phyloP scores from a whole-genome alignment of 2,888 invertebrate species.

The Ormia ochracea region DNA sequence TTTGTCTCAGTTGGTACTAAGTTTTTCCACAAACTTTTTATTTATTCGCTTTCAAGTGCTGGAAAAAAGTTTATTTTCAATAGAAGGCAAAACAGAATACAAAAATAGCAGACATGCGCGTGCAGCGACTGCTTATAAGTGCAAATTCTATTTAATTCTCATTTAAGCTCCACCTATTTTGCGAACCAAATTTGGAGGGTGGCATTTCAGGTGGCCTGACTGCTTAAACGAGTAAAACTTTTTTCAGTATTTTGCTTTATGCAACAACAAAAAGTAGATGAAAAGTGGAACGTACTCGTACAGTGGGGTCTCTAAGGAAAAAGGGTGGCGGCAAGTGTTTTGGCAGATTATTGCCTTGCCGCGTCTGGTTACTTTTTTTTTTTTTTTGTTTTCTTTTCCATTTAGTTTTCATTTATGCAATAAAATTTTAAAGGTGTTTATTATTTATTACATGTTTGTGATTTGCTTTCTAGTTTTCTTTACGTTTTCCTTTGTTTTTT shows the following conservation, averaged over 20 bases:
- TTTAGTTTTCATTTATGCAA: slow-evolving; percentile 57
- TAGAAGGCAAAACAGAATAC: slow-evolving; percentile 13
- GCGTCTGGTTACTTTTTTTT: slow-evolving; percentile 35
- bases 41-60: neutral
- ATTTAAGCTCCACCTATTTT: slow-evolving; percentile 45
- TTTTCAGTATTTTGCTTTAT: neutral
- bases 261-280: neutral
- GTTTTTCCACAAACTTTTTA: neutral
- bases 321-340: neutral
- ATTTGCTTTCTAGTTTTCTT: slow-evolving; percentile 55
- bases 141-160: slow-evolving; percentile 17
- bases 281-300: neutral
- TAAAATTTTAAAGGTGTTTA: slow-evolving; percentile 67
- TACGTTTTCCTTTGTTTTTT: slow-evolving; percentile 16
- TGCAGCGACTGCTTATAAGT: slow-evolving; percentile 19
- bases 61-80: neutral
- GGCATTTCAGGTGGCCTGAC: slow-evolving; percentile 11
- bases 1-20: neutral
- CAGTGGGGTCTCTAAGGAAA: neutral
- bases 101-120: slow-evolving; percentile 44
- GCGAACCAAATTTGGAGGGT: neutral
- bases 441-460: slow-evolving; percentile 66
- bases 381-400: too few species aligned
- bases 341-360: slow-evolving; percentile 11
- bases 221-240: neutral